Evolutionary conservation across 1,140 invertebrate species (phyloP).

Genomic region (Eubasilissa regina): DNA sequence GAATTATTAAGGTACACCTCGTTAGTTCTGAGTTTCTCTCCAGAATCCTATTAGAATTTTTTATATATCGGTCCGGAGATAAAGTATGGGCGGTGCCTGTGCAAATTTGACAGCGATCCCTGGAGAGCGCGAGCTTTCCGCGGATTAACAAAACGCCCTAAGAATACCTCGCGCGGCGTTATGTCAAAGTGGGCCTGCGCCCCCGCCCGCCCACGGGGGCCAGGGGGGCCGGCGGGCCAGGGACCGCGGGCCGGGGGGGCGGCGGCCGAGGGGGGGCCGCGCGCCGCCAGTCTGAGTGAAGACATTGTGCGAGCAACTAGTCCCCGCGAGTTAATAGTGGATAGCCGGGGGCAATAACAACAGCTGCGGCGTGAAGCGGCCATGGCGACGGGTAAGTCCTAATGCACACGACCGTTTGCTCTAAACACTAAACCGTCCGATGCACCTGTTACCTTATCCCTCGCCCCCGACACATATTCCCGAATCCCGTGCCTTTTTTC

Average conservation of each 20-base stretch:
- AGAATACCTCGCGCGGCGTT: conserved; percentile 36
- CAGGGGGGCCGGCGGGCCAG: background rate
- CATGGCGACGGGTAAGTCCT: conserved; percentile 56
- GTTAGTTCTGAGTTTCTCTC: conserved; percentile 2
- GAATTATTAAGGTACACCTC: background rate
- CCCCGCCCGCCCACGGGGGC: conserved; percentile 9
- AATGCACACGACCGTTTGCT: too few relatives aligned
- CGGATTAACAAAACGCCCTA: conserved; percentile 29
- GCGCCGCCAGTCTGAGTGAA: conserved; percentile 54
- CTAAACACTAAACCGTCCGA: too few relatives aligned
- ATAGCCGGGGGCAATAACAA: conserved; percentile 49
- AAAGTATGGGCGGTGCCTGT: too few relatives aligned
- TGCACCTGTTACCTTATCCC: too few relatives aligned
- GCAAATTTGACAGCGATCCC: conserved; percentile 21
- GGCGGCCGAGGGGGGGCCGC: conserved; percentile 31
- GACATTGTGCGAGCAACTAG: conserved; percentile 57
- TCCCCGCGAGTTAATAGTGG: conserved; percentile 55
- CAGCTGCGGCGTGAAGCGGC: conserved; percentile 55
- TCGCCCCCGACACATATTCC: background rate
- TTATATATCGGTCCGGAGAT: background rate
- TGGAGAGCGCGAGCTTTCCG: conserved; percentile 47
- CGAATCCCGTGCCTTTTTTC: conserved; percentile 12
- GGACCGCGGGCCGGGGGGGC: background rate
- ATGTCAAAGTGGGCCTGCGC: conserved; percentile 37
- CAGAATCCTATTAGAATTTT: conserved; percentile 4